Conservation (phyloP, 2,113 vertebrate species). For the Columba janthina region DNA sequence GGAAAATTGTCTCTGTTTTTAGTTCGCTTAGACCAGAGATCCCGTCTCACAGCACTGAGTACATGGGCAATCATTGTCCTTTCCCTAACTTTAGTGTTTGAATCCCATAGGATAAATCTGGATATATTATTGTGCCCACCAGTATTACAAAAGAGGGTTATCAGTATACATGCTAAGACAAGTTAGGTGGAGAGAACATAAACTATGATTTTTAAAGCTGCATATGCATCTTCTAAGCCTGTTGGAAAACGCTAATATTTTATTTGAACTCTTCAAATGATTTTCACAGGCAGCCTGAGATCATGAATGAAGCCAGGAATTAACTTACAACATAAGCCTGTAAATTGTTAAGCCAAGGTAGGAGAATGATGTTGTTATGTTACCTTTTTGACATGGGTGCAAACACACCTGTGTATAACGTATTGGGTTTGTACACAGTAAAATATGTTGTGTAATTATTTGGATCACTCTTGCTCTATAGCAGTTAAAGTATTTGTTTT, state of each 20-base stretch:
- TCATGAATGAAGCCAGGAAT: background rate
- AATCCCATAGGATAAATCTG: background rate
- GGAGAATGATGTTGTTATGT: background rate
- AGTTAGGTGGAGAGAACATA: background rate
- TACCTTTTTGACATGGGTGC: background rate
- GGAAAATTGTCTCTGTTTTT: background rate
- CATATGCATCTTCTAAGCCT: rapidly evolving
- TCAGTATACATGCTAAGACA: background rate
- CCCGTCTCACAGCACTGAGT: background rate
- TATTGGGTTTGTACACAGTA: background rate
- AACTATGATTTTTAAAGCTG: background rate
- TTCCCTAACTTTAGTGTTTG: background rate
- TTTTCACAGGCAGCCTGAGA: background rate
- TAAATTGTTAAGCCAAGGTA: background rate
- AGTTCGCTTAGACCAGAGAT: background rate
- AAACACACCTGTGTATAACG: background rate
- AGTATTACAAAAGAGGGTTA: background rate
- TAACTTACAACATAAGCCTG: background rate
- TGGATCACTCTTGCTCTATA: background rate
- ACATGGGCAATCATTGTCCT: background rate
- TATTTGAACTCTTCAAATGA: background rate
- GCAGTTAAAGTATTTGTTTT: background rate
- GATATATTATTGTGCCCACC: background rate
- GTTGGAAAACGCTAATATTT: background rate
- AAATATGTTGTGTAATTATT: background rate